Percentiles rank a stretch among this genome's conserved stretches.
Conservation (phyloP, 2,888 invertebrate species). For the Lobophora halterata region DNA sequence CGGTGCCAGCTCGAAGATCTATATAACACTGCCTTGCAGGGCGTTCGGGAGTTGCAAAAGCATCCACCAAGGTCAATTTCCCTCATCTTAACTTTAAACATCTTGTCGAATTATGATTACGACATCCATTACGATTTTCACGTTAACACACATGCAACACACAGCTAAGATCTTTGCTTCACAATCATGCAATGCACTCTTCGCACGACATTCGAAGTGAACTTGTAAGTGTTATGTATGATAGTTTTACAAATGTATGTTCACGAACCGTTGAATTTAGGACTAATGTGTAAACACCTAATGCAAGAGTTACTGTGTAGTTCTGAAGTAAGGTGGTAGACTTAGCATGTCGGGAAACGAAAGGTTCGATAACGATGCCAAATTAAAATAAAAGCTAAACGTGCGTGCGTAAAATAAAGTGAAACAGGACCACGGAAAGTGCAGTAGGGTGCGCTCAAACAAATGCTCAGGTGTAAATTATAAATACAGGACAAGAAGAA, state of each 20-base stretch:
- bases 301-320: slow-evolving; percentile 65
- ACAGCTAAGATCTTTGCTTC: slow-evolving; percentile 69
- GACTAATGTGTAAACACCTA: slow-evolving; percentile 62
- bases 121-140: slow-evolving; percentile 70
- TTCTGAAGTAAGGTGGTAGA: slow-evolving; percentile 59
- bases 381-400: slow-evolving; percentile 59
- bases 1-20: slow-evolving; percentile 44
- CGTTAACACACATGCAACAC: slow-evolving; percentile 78
- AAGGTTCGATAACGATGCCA: slow-evolving; percentile 49
- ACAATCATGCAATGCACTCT: slow-evolving; percentile 74
- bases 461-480: slow-evolving; percentile 35
- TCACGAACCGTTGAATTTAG: slow-evolving; percentile 54
- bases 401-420: slow-evolving; percentile 65
- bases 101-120: slow-evolving; percentile 75
- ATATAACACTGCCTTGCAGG: slow-evolving; percentile 68
- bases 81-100: slow-evolving; percentile 74
- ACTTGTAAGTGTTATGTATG: slow-evolving; percentile 42
- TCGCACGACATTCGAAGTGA: slow-evolving; percentile 39
- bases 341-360: slow-evolving; percentile 52
- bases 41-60: slow-evolving; percentile 64
- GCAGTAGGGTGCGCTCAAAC: slow-evolving; percentile 46
- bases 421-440: slow-evolving; percentile 68
- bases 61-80: slow-evolving; percentile 79
- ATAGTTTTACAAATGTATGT: slow-evolving; percentile 55
- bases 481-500: slow-evolving; percentile 39